A percentile compares a stretch with the other conserved stretches of the same genome.
Conservation (phyloP, 2,797 vertebrate genomes). For the Trichosurus vulpecula region DNA sequence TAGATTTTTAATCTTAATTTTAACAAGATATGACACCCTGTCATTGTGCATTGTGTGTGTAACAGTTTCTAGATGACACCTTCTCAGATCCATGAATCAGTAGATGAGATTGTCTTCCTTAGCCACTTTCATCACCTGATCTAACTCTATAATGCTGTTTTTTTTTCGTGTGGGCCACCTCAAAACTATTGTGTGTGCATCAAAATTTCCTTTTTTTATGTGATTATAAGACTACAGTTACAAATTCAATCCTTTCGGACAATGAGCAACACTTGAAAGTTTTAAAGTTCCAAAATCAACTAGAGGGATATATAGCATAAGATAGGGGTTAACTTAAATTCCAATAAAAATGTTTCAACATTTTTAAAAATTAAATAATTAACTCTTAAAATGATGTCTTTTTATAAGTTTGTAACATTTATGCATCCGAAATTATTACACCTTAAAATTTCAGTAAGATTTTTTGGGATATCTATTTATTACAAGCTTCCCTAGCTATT, state of each 20-base stretch:
- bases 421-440: neutral
- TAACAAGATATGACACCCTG: neutral
- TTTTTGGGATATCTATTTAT: neutral
- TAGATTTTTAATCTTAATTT: neutral
- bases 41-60: neutral
- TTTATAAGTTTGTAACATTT: neutral
- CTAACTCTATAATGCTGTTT: neutral
- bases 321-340: neutral
- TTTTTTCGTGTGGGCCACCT: neutral
- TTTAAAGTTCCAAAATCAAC: neutral
- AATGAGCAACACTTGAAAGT: neutral
- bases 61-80: neutral
- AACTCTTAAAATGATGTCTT: neutral
- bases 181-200: neutral
- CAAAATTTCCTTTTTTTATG: neutral
- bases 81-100: neutral
- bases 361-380: neutral
- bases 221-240: neutral
- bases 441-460: neutral
- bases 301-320: neutral
- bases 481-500: neutral
- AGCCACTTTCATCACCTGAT: neutral
- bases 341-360: neutral
- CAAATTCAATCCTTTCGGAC: neutral
- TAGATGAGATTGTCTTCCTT: neutral